Conservation (phyloP, 2,797 vertebrate species). For the Scyliorhinus canicula region DNA sequence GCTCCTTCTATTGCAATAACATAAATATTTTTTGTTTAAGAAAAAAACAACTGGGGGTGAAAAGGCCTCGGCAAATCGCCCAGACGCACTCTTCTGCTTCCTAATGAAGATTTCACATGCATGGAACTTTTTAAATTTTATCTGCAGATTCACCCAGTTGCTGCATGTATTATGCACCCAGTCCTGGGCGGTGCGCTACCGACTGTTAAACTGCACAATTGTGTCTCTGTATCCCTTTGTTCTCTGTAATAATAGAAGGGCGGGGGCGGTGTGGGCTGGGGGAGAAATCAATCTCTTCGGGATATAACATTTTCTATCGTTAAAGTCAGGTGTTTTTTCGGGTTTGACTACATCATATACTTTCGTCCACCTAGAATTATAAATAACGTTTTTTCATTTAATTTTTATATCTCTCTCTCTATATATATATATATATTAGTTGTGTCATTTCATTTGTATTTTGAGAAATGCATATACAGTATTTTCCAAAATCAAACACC, state of each 20-base stretch:
- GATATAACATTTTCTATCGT: slow-evolving; percentile 4
- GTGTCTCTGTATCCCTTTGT: not conserved
- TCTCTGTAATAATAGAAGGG: not conserved
- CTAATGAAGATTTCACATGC: not conserved
- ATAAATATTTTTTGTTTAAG: not conserved
- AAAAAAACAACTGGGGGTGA: not conserved
- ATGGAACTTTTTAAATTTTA: not conserved
- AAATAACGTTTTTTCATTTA: slow-evolving; percentile 7
- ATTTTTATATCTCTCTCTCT: not conserved
- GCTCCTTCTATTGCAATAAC: not conserved
- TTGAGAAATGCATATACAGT: not conserved
- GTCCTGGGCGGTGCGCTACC: not conserved
- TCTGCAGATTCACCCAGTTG: not conserved
- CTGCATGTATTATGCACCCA: slow-evolving; percentile 20
- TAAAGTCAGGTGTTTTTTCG: not conserved
- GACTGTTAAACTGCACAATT: slow-evolving; percentile 30
- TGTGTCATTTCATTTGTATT: not conserved
- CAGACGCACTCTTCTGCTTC: not conserved
- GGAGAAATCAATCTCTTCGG: not conserved
- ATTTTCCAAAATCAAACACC: slow-evolving; percentile 15
- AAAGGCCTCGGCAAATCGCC: not conserved
- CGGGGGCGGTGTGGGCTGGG: not conserved
- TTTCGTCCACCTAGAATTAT: not conserved
- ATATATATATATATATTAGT: not conserved
- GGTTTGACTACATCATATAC: not conserved